A percentile compares a stretch with the other conserved stretches of the same genome.
Evolutionary conservation across 2,888 invertebrate genomes (phyloP).

Genomic region (Anaspis maculata): DNA sequence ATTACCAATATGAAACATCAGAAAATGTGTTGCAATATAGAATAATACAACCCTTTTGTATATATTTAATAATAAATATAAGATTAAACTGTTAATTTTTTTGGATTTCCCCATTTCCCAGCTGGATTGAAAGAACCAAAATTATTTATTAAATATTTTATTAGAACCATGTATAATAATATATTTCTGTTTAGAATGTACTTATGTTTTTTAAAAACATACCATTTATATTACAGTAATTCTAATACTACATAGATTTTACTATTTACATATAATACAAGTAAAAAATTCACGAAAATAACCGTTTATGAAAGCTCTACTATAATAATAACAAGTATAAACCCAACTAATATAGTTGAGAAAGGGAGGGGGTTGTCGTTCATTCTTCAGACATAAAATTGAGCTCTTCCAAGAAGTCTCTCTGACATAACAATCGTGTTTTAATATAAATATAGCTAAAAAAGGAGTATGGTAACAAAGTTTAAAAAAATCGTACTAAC

Average conservation of each 20-base stretch:
- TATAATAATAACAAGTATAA: slow-evolving; percentile 27
- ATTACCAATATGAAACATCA: slow-evolving; percentile 10
- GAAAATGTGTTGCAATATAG: slow-evolving; percentile 9
- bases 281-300: slow-evolving; percentile 35
- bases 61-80: slow-evolving; percentile 16
- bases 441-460: no score
- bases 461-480: slow-evolving; percentile 38
- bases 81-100: slow-evolving; percentile 5
- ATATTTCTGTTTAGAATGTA: slow-evolving; percentile 30
- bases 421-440: no score
- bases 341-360: slow-evolving; percentile 36
- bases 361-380: no score
- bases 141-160: slow-evolving; percentile 29
- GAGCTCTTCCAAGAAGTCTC: slow-evolving; percentile 9
- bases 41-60: slow-evolving; percentile 12
- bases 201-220: slow-evolving; percentile 36
- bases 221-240: slow-evolving; percentile 31
- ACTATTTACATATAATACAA: slow-evolving; percentile 40
- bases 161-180: slow-evolving; percentile 30
- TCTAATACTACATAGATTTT: slow-evolving; percentile 20
- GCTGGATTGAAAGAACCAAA: not conserved
- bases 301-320: slow-evolving; percentile 20
- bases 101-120: slow-evolving; percentile 1
- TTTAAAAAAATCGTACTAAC: slow-evolving; percentile 38
- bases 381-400: slow-evolving; percentile 7